phyloP scores from a whole-genome alignment of 2,888 invertebrate genomes.

The Agriotes lineatus region DNA sequence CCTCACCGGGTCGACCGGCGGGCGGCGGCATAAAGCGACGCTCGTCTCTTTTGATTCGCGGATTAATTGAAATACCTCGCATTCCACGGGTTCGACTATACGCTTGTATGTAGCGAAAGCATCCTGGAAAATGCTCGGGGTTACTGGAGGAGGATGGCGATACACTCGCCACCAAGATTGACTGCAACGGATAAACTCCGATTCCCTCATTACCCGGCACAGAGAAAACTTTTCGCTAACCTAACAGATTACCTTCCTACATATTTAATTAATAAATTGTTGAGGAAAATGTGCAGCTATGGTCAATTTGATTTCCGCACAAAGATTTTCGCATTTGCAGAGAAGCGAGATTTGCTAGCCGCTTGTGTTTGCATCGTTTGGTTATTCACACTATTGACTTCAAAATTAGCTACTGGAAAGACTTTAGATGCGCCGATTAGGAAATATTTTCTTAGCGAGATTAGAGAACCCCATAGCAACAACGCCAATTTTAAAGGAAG shows the following conservation, averaged over 20 bases:
- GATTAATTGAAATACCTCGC: slow-evolving; percentile 68
- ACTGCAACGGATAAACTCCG: slow-evolving; percentile 47
- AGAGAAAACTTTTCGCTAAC: slow-evolving; percentile 32
- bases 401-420: too few relatives aligned
- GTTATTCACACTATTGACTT: too few relatives aligned
- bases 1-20: slow-evolving; percentile 47
- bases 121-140: slow-evolving; percentile 56
- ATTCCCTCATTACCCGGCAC: slow-evolving; percentile 37
- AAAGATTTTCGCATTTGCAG: not conserved
- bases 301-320: not conserved
- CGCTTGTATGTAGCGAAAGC: slow-evolving; percentile 56
- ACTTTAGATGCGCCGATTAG: too few relatives aligned
- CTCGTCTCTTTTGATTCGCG: slow-evolving; percentile 66
- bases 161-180: slow-evolving; percentile 39
- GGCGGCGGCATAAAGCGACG: slow-evolving; percentile 61
- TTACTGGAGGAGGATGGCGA: slow-evolving; percentile 54
- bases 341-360: too few relatives aligned
- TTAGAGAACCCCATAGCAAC: too few relatives aligned
- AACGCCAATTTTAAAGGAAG: too few relatives aligned
- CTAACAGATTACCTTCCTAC: slow-evolving; percentile 29
- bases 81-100: slow-evolving; percentile 62
- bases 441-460: too few relatives aligned
- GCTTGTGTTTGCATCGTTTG: too few relatives aligned
- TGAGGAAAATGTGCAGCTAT: not conserved
- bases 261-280: slow-evolving; percentile 11